Base-by-base conservation (phyloP, 1,140 invertebrate species). In the Oppia nitens region DNA sequence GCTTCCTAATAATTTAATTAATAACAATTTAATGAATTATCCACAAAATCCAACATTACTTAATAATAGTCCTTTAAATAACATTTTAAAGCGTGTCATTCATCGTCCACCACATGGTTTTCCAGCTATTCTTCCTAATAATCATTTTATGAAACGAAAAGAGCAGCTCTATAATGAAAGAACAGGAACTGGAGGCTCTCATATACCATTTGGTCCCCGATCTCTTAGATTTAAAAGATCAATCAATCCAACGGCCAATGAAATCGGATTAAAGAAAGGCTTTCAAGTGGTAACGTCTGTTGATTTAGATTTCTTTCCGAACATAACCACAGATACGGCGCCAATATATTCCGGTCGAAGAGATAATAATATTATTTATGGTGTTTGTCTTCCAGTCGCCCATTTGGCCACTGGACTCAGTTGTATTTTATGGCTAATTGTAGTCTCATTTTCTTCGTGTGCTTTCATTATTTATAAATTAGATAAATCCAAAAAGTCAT, bases 281-380 rank as follows among this genome's bases (percentile, higher is more conserved):
- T 63, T 85, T 85, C 1, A 78, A 86, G 45, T 91, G 63, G 87
- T 93, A n/a, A 88, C 92, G 26, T 88, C 86, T 70, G 84, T 85
- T 12, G 89, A 93, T 70, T 72, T 93, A 23, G 86, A 85, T n/a
- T 93, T 92, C 69, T 85, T 83, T 64, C 84, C 85, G 0, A 84
- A 88, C 62, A 76, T 76, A 23, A 79, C 80, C 45, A 78, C 81
- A 20, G 84, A 88, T 70, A 61, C 63, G 23, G 80, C 56, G 17
- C 52, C 52, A 20, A 49, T 64, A 32, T 89, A 90, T 70, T 83
- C 87, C 69, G 88, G 87, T 25, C 77, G 83, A 67, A 77, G 82
- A 40, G 83, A 87, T 69, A 86, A 88, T 70, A 83, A 68, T 6
- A 64, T 90, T 1, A 83, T 91, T 0, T 91, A 93, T 67, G 88